Base-by-base conservation (phyloP, 92 coral and sea anemone species). In the Meandrina meandrites region DNA sequence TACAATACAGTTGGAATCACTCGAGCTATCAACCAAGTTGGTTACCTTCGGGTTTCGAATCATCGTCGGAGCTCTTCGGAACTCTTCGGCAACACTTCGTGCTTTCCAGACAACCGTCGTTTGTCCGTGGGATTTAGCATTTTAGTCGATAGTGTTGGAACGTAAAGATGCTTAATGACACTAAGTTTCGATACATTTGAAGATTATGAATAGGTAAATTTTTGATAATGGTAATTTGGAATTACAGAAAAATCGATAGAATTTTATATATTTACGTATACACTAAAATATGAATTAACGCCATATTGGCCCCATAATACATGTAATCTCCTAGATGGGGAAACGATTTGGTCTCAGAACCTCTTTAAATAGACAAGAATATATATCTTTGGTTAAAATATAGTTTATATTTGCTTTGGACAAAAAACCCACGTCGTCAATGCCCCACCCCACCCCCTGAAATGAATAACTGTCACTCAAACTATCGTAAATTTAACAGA, bases 201-300 rank as follows among this genome's bases (percentile, higher is more conserved):
- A 37, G 30, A 19, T n/a, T 48, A 82, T 68, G 66, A 48, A 82
- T 18, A 82, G 19, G 36, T 82, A 68, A 34, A 36, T 73, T 73
- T 73, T 73, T 19, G 78, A 73, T 73, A 70, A 68, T 69, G 32
- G 50, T 70, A 69, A 70, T 69, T 40, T 73, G 40, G 69, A 27
- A 82, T 82, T 70, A 70, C 79, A 73, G 71, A 75, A 40, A n/a
- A 74, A 56, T 56, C 37, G 73, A 84, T 45, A 84, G 67, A 75
- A 58, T 84, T 84, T 84, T 84, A 74, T 53, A 84, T 73, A 84
- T 83, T 36, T 83, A 56, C 86, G 32, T 56, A 84, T 77, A 75
- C 54, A 9, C 50, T 36, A 8, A 75, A 35, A 22, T 70, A 24
- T 84, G 58, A 84, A 56, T 4, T n/a, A 30, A 0, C 21, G 74